phyloP scores from a whole-genome alignment of 2,113 vertebrate species.

The Hiodon tergisus region DNA sequence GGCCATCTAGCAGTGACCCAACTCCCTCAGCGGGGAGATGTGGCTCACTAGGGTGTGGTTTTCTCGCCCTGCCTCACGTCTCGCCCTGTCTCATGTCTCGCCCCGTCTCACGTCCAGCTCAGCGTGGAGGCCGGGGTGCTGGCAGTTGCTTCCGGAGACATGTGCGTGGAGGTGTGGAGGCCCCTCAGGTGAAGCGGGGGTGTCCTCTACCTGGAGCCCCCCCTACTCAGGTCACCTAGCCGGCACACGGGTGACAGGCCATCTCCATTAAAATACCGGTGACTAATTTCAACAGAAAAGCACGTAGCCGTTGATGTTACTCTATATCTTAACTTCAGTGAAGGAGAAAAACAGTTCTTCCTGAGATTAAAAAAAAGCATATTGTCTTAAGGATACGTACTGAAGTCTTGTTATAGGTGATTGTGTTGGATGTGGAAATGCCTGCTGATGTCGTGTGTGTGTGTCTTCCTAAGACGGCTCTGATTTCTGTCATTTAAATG shows the following conservation, averaged over 20 bases:
- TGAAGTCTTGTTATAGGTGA: background rate
- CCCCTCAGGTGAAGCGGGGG: slow-evolving; percentile 54
- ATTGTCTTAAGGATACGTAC: no score
- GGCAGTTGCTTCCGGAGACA: slow-evolving; percentile 71
- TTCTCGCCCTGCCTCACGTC: slow-evolving; percentile 9
- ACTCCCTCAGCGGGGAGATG: no score
- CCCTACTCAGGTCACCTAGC: background rate
- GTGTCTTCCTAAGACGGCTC: no score
- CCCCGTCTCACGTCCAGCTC: slow-evolving; percentile 55
- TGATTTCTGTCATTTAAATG: no score
- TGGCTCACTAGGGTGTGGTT: background rate
- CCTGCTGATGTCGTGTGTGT: background rate
- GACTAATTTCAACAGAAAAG: background rate
- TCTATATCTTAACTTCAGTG: background rate
- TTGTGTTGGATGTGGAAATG: background rate
- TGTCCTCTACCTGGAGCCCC: background rate
- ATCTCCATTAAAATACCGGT: background rate
- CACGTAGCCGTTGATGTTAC: background rate
- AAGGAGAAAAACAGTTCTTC: background rate
- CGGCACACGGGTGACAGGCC: background rate
- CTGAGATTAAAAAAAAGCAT: background rate
- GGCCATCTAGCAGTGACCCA: no score
- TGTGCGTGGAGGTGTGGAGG: slow-evolving; percentile 76
- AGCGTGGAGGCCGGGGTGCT: slow-evolving; percentile 74
- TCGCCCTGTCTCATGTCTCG: background rate